Evolutionary conservation across 2,888 invertebrate genomes (phyloP), one percentile per base, ranked within the genome.

Genomic region (Adelognathus sp.): DNA sequence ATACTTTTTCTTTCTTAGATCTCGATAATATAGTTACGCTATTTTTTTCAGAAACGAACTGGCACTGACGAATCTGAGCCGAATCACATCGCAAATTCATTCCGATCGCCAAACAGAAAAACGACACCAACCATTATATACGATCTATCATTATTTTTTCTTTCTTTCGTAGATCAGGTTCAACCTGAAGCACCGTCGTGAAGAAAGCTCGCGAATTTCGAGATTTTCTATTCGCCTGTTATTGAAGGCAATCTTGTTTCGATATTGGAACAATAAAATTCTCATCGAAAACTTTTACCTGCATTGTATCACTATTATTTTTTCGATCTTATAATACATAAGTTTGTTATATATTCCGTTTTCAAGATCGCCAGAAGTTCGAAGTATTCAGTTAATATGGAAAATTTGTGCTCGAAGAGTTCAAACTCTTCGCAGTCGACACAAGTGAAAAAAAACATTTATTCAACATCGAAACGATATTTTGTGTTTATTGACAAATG

Each of bases 241-340:
- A 67, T 79, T 54, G 52, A 75, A 75, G 79, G 79, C 79, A 72
- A 71, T 79, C 56, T 71, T 75, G 67, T 79, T 72, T 46, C 70
- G 71, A 75, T 67, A 75, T 75, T 72, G 67, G 11, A 66, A 70
- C 56, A 67, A 46, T 33, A 31, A 75, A 75, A 75, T 63, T 36
- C 46, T 54, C 16, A 58, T 73, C 24, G 39, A 64, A 74, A 56
- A 5, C 69, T 78, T 52, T 31, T 41, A 50, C 44, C 16, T 46
- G 46, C 46, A 21, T 46, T 18, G 7, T 61, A 7, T 44, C 46
- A 31, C 39, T 36, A 9, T 54, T 58, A 18, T 52, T 11, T n/a
- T 11, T 58, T 27, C 6, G 29, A 1, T 44, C 21, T 63, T 6
- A 3, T 39, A 61, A 27, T 31, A 14, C 39, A 3, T 1, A 52